Base-by-base conservation (phyloP, 2,113 vertebrate genomes). In the Fulica atra region DNA sequence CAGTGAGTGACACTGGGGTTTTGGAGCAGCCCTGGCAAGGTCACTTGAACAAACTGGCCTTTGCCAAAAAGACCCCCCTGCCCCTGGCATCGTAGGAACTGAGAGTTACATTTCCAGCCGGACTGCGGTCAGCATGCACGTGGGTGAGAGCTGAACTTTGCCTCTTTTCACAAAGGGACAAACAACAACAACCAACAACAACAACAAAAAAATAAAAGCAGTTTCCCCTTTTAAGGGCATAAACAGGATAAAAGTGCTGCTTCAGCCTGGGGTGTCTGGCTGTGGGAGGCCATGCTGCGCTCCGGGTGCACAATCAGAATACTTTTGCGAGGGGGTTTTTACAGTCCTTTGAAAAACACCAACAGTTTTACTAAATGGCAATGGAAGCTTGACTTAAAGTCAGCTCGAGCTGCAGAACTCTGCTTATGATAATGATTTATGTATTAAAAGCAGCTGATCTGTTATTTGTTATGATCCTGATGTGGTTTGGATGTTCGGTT, bases 191-290 rank as follows among this genome's bases (percentile, higher is more conserved):
- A 68, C 11, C 11, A 53, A 14, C 14, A 53, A 4, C 26, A 26
- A 68, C 11, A 14, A 28, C 13, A 28, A 53, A 14, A 53, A 26
- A 28, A 53, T 15, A 53, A 53, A 53, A 25, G 31, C 80, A 50
- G 66, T 88, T 96, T 93, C 88, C 95, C 92, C 84, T 93, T 92
- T 87, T 95, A 92, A 91, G 74, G 87, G 83, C 70, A 92, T 38
- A 91, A 95, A 92, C 87, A 91, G 92, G 89, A 95, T 93, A 89
- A 71, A 96, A 92, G 78, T 74, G 73, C 73, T 95, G 86, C 86
- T 89, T 72, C 89, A 96, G 89, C 84, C 59, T 0, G 44, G 65
- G 40, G 7, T 69, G 70, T 87, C 84, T 79, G 12, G 1, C 70
- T 72, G 65, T 2, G 0, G 8, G 78, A 89, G 78, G 73, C 73